Evolutionary conservation across 2,113 vertebrate species (phyloP), one percentile per base, ranked within the genome.

Genomic region (Eurypyga helias): DNA sequence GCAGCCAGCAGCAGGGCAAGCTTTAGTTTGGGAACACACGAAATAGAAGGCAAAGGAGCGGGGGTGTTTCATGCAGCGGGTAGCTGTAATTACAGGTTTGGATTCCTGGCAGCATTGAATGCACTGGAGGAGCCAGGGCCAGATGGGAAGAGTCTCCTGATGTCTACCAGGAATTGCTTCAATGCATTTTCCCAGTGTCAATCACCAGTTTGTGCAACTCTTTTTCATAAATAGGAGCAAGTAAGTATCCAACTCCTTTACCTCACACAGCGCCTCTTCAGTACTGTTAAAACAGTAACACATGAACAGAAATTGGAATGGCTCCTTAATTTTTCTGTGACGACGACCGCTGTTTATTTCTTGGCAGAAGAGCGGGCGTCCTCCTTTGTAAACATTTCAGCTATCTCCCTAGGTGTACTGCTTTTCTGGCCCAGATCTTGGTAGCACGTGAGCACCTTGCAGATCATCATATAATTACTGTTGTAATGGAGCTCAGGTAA

Each of bases 141-240:
- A 97, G 94, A 96, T 97, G 91, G 96, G 60, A 88, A 96, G 83
- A 91, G 65, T 95, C 69, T 82, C 88, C 82, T 95, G 61, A 80
- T 93, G 90, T 81, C 89, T 90, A 86, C 86, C 57, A 93, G 83
- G 77, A 93, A 65, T 90, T 88, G 36, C 92, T 94, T 88, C 81
- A 94, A 23, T 91, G 70, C n/a, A 61, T 66, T 93, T 97, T 92
- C 80, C 89, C 54, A 26, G 7, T 71, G 91, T 80, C 85, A 82
- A 26, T 84, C 77, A 93, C 52, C 45, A 78, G 33, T 97, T 86
- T 95, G 60, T 96, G 43, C 51, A 87, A 36, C 21, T 58, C 25
- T 51, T 43, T 17, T 18, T 14, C 6, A 33, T 52, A 28, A 86
- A 71, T 55, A 82, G 8, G 41, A 70, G 17, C 49, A 82, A 95